A percentile compares a stretch with the other conserved stretches of the same genome.
Conservation (phyloP, 92 coral and sea anemone species). For the Palythoa caribaeorum region DNA sequence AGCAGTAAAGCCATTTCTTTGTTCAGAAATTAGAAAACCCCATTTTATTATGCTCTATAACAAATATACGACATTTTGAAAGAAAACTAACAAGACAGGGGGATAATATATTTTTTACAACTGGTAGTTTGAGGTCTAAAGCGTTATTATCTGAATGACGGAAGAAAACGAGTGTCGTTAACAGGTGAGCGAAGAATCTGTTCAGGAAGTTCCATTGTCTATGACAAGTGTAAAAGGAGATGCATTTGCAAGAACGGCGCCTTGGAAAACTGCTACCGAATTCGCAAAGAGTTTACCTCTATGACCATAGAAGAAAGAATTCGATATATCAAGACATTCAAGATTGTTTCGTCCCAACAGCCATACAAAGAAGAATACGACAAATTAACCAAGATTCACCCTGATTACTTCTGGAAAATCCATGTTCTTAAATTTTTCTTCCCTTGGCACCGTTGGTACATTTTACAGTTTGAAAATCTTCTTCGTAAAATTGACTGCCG, state of each 20-base stretch:
- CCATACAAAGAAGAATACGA: constrained; percentile 45
- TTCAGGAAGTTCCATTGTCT: constrained; percentile 3
- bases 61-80: no score
- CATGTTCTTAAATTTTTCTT: constrained; percentile 9
- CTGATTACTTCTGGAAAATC: not conserved
- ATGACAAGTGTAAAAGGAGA: constrained; percentile 79
- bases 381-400: not conserved
- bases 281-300: constrained; percentile 53
- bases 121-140: no score
- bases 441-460: constrained; percentile 52
- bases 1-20: not conserved
- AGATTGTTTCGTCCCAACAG: constrained; percentile 28
- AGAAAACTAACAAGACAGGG: no score
- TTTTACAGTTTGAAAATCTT: constrained; percentile 52
- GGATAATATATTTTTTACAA: no score
- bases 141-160: no score
- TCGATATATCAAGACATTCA: constrained; percentile 50
- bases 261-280: constrained; percentile 48
- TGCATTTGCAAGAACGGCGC: constrained; percentile 70
- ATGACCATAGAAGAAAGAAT: constrained; percentile 47
- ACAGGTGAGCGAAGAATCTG: not conserved
- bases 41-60: no score
- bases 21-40: not conserved
- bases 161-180: no score
- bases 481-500: constrained; percentile 51